Base-by-base conservation (phyloP, 2,113 vertebrate genomes). In the Saimiri boliviensis region DNA sequence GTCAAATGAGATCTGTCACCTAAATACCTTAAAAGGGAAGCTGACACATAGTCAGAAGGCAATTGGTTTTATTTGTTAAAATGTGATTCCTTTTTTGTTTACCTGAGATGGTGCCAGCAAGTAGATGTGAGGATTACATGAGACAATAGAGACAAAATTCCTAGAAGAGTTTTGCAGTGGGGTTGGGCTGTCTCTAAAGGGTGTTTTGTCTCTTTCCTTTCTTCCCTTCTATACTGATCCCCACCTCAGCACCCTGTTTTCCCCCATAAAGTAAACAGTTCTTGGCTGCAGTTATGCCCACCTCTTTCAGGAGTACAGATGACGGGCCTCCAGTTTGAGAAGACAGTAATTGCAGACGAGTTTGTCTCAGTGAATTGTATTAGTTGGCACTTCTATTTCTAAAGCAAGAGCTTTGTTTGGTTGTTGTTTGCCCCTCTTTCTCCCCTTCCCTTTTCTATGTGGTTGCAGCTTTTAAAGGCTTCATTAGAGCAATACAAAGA, bases 401-500 rank as follows among this genome's bases (percentile, higher is more conserved):
- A 56, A 93, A 91, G 45, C 66, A 45, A 32, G n/a, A 90, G 42
- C 11, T 94, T 85, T 30, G 49, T n/a, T 42, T 88, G 35, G 8
- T 88, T 76, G 19, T 76, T 96, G 25, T 83, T 76, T 37, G 35
- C 6, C 73, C 21, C 5, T 49, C 82, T 58, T 25, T 54, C 42
- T 47, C 52, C 83, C 37, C 32, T 47, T 54, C 30, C 93, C 60
- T 96, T 90, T 97, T 66, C 84, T 83, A 25, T 82, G 8, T 42
- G 94, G 1, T 77, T 94, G n/a, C 66, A 94, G 91, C 84, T 95
- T 95, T 95, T 91, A 97, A 97, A 97, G 54, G 16, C 92, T 97
- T 97, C 98, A 97, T 97, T 95, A 97, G 97, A 97, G 87, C 37
- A 97, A 97, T 97, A 74, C 71, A 97, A 97, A 97, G 94, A 81